Conservation (phyloP, 1,140 invertebrate genomes). For the Cephus cinctus region DNA sequence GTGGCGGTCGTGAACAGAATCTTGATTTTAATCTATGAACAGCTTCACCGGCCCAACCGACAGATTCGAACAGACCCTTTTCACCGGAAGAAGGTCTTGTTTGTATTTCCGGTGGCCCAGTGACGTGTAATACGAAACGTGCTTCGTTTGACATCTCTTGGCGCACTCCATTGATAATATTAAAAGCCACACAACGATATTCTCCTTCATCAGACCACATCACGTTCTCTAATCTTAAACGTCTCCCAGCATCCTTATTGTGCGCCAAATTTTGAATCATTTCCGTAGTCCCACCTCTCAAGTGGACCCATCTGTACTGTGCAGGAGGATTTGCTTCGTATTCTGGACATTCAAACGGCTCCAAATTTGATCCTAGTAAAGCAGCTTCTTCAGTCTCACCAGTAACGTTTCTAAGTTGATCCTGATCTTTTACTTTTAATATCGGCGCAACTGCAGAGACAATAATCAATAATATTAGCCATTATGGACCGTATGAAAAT, state of each 20-base stretch:
- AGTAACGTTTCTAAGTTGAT: constrained; percentile 66
- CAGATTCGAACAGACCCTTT: constrained; percentile 41
- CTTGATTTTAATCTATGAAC: constrained; percentile 44
- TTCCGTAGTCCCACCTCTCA: constrained; percentile 42
- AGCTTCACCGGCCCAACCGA: constrained; percentile 47
- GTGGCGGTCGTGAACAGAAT: constrained; percentile 51
- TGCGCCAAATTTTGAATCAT: constrained; percentile 36
- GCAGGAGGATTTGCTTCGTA: constrained; percentile 79
- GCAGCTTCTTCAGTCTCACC: constrained; percentile 37
- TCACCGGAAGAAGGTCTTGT: constrained; percentile 32
- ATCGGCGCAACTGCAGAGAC: constrained; percentile 69
- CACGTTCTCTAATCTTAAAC: constrained; percentile 42
- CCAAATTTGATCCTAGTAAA: constrained; percentile 61
- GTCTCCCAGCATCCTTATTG: constrained; percentile 31
- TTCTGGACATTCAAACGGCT: constrained; percentile 76
- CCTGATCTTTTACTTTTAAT: constrained; percentile 68
- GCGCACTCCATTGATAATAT: constrained; percentile 48
- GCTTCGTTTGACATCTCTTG: constrained; percentile 42
- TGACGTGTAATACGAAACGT: constrained; percentile 46
- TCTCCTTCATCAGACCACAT: constrained; percentile 52
- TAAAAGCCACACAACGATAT: constrained; percentile 49
- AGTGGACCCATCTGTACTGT: constrained; percentile 60
- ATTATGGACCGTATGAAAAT: background rate
- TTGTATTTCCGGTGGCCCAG: constrained; percentile 51
- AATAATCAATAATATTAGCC: background rate